Evolutionary conservation across 2,113 vertebrate species (phyloP), one percentile per base, ranked within the genome.

Genomic region (Panthera uncia): DNA sequence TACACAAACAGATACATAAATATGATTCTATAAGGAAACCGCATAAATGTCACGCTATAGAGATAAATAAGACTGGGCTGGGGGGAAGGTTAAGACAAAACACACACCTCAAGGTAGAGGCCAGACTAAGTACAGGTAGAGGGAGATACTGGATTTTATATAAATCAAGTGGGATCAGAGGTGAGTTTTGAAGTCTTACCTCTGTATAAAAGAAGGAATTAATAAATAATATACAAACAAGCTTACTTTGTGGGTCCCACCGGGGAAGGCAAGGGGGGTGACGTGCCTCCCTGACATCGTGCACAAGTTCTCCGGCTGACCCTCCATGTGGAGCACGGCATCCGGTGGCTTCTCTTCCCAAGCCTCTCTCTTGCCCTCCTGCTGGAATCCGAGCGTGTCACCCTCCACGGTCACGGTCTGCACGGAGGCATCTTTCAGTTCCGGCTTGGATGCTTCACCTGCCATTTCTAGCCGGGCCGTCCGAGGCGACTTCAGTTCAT

Each of bases 351-450:
- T 96, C 61, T 98, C 98, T 96, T 98, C 93, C 94, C 98, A 98
- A 80, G 96, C 41, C 61, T 33, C 94, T 87, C 89, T 97, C 68
- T 50, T 74, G 50, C 95, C 98, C 92, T 97, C 96, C 1, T 84
- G 94, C 93, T 45, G 66, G 73, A 97, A 95, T 71, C 95, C 76
- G 73, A 55, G 94, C 63, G 61, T 81, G 87, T 81, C 85, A 0
- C 88, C 96, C 94, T 98, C 98, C 29, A 66, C 36, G 57, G 95
- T 94, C 85, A 66, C n/a, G 15, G 98, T 98, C 96, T 98, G 98
- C 57, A 96, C 98, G 12, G 97, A 98, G 55, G 98, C 98, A 91
- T 98, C 98, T 97, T 98, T 99, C 95, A 97, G 96, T 93, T 99
- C 98, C 23, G 81, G 96, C 95, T 96, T 97, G 81, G 98, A 95